Conservation (phyloP, 2,113 vertebrate genomes). For the Microcebus griseorufus region DNA sequence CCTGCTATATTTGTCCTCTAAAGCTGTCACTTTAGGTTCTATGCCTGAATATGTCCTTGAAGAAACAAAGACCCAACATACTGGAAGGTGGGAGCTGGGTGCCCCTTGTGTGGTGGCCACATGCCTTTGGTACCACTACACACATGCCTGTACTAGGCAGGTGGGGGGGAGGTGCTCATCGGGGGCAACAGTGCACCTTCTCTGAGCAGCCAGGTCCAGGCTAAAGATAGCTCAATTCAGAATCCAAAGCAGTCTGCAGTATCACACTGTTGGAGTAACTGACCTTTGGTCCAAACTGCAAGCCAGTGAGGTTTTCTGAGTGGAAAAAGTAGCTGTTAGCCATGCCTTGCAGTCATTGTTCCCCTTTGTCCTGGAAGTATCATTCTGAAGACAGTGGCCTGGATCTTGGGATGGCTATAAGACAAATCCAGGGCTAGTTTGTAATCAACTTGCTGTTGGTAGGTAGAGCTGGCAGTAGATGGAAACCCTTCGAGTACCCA, state of each 20-base stretch:
- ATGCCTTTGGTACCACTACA: not conserved
- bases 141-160: not conserved
- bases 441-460: not conserved
- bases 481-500: not conserved
- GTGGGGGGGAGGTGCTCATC: not conserved
- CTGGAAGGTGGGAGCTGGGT: not conserved
- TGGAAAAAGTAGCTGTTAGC: not conserved
- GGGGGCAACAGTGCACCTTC: not conserved
- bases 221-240: not conserved
- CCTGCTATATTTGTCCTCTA: not conserved
- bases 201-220: not conserved
- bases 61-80: not conserved
- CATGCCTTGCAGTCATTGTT: not conserved
- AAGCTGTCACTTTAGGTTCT: not conserved
- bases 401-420: not conserved
- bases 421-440: not conserved
- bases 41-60: not conserved
- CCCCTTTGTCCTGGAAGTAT: not conserved
- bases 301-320: not conserved
- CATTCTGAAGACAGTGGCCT: not conserved
- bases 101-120: not conserved
- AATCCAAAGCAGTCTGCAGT: not conserved
- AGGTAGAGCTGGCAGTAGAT: not conserved
- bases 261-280: not conserved
- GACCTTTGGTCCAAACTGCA: not conserved